Evolutionary conservation across 1,140 invertebrate genomes (phyloP), one percentile per base, ranked within the genome.

Genomic region (Drosophila nannoptera): DNA sequence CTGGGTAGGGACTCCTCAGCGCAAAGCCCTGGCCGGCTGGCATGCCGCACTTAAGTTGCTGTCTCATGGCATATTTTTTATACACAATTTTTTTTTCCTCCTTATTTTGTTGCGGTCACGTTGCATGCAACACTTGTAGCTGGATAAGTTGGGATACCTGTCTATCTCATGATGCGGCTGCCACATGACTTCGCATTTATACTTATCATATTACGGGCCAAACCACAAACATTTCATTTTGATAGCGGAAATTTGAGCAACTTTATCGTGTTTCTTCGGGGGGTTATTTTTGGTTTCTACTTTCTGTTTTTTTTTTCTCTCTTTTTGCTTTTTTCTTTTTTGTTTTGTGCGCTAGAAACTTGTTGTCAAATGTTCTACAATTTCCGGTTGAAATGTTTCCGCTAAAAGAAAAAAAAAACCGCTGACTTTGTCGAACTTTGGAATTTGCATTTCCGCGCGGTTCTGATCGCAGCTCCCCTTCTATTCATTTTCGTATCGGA

Each of bases 1-100:
- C n/a, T 40, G 16, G 48, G 22, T 52, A 32, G 38, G 7, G 45
- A 55, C 49, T 63, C 61, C 61, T 46, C 61, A 33, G 35, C 62
- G 40, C 16, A 40, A 40, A 40, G 36, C 36, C 52, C 52, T 58
- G 61, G 38, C 40, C 16, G 32, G 53, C 52, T 59, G 63, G 1
- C 68, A 66, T 59, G 62, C 52, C 16, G 50, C 58, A 54, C 52
- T 69, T 73, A 69, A 73, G 42, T 73, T 73, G 71, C 71, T 69
- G 71, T 73, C 67, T 69, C 71, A 69, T 73, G 54, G 55, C 35
- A 33, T 43, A 43, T 45, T 42, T 12, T 43, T 14, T 56, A 38
- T n/a, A 8, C 40, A 2, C 49, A 29, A 36, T 49, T 42, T 59
- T 59, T 22, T 14, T 48, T 29, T 48, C 29, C 8, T 14, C 29